Conservation (phyloP, 2,888 invertebrate genomes). For the Drosophila aldrichi region DNA sequence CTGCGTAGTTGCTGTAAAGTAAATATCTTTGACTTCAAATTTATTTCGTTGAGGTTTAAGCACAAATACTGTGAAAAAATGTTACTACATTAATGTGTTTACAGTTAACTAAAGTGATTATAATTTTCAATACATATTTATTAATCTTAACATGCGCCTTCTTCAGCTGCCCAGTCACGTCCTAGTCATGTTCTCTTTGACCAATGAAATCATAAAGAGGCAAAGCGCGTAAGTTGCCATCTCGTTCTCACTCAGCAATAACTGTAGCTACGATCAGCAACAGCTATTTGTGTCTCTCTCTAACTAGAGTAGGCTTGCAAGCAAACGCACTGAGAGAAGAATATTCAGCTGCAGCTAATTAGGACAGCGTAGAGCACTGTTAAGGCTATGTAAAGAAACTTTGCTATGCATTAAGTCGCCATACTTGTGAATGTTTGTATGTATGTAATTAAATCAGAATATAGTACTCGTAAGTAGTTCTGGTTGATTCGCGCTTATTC, state of each 20-base stretch:
- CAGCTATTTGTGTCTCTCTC: not conserved
- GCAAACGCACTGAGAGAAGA: not conserved
- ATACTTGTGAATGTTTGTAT: no score
- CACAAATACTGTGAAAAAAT: not conserved
- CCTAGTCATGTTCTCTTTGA: not conserved
- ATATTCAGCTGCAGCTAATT: not conserved
- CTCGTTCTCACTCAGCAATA: not conserved
- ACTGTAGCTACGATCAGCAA: no score
- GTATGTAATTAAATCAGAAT: no score
- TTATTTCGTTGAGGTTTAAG: not conserved
- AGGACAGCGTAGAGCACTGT: not conserved
- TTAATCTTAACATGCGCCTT: not conserved
- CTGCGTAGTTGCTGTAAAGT: no score
- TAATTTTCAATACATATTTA: not conserved
- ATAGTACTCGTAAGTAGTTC: no score
- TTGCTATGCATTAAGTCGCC: no score
- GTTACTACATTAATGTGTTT: no score
- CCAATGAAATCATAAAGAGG: not conserved
- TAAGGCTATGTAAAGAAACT: not conserved
- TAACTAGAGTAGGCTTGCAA: no score
- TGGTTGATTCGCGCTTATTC: no score
- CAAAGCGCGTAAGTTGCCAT: not conserved
- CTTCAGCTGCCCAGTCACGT: not conserved
- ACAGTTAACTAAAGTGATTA: no score
- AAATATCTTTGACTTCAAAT: not conserved